These are phyloP conservation scores for Drosophila pseudotalamancana DNA, from an alignment of 2,888 invertebrate genomes.

Conservation along the genomic window DNA sequence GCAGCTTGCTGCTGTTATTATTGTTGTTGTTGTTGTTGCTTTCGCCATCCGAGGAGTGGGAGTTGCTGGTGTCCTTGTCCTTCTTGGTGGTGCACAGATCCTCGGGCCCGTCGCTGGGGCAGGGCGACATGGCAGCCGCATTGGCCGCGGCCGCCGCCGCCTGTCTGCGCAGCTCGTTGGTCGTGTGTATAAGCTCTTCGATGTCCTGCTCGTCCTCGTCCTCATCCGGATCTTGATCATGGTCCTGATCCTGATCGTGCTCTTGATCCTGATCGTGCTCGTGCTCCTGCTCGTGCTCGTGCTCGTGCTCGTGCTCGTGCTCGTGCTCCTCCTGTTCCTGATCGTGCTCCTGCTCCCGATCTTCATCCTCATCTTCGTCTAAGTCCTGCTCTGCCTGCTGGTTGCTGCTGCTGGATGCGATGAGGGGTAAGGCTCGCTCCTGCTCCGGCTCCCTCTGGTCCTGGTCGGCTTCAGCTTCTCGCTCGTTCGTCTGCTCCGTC, in stretches of 20 bases:
- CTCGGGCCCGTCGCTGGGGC: slow-evolving; percentile 82
- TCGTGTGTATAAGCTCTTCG: slow-evolving; percentile 80
- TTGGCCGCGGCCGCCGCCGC: slow-evolving; percentile 73
- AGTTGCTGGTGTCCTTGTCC: slow-evolving; percentile 53
- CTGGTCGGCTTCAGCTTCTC: slow-evolving; percentile 1
- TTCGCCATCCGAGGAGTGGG: slow-evolving; percentile 55
- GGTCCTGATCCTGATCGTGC: slow-evolving; percentile 33
- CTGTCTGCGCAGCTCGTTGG: slow-evolving; percentile 79
- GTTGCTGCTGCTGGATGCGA: slow-evolving; percentile 12
- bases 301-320: slow-evolving; percentile 27
- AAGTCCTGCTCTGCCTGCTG: slow-evolving; percentile 24
- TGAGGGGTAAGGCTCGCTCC: slow-evolving; percentile 4
- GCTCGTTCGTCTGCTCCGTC: background rate
- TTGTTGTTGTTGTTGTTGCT: slow-evolving; percentile 75
- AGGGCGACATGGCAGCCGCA: slow-evolving; percentile 73
- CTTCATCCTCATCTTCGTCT: slow-evolving; percentile 45
- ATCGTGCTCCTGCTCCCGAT: slow-evolving; percentile 39
- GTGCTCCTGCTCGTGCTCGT: slow-evolving; percentile 15
- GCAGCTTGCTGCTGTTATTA: slow-evolving; percentile 80
- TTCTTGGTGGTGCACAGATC: slow-evolving; percentile 84
- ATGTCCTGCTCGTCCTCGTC: slow-evolving; percentile 80
- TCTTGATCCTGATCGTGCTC: slow-evolving; percentile 33
- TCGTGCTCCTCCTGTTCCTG: slow-evolving; percentile 28
- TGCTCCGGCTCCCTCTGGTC: slow-evolving; percentile 11
- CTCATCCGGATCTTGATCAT: slow-evolving; percentile 36